phyloP scores from a whole-genome alignment of 2,888 invertebrate species.

The Romanomermis culicivorax region DNA sequence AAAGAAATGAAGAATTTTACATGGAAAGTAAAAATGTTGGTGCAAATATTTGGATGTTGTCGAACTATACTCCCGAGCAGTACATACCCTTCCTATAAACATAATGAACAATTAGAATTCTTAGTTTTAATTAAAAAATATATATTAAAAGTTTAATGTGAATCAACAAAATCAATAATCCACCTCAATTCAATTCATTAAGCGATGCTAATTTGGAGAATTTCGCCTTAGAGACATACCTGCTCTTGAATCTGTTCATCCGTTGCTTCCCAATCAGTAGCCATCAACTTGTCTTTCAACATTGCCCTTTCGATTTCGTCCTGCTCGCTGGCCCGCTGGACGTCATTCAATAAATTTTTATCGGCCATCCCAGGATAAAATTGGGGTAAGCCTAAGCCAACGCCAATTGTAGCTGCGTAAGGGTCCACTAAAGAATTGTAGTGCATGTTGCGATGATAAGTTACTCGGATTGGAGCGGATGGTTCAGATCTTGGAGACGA shows the following conservation, averaged over 20 bases:
- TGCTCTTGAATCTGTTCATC: conserved; percentile 72
- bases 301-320: conserved; percentile 42
- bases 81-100: too few species aligned
- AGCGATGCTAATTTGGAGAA: too few species aligned
- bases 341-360: conserved; percentile 17
- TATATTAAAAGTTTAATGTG: too few species aligned
- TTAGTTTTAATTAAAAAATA: too few species aligned
- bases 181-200: too few species aligned
- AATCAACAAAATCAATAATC: too few species aligned
- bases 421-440: conserved; percentile 73
- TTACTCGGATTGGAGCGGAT: conserved; percentile 47
- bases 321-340: conserved; percentile 13
- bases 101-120: too few species aligned
- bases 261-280: conserved; percentile 75
- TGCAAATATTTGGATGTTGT: too few species aligned
- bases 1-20: background rate
- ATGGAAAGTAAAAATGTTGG: background rate
- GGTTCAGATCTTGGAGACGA: conserved; percentile 45
- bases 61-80: too few species aligned
- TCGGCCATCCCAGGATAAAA: conserved; percentile 43
- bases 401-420: conserved; percentile 50
- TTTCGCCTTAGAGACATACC: too few species aligned
- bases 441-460: conserved; percentile 63
- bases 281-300: conserved; percentile 66
- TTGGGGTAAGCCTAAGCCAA: conserved; percentile 59